Base-by-base conservation (phyloP, 2,888 invertebrate species). In the Sinopyrophorus schimmeli region DNA sequence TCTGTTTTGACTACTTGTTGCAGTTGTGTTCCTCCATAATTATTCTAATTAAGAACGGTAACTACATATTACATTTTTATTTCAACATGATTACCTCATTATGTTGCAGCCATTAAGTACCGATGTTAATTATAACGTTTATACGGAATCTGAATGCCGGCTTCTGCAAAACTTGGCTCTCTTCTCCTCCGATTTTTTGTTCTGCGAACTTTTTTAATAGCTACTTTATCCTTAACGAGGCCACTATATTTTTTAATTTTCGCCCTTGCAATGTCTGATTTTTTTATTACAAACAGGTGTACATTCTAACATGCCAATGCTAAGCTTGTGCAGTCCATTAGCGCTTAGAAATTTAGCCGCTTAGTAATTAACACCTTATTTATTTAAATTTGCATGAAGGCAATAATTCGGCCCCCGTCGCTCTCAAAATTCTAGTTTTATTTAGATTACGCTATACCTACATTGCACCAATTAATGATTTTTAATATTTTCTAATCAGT, bases 11-110 rank as follows among this genome's bases (percentile, higher is more conserved):
- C 24, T 24, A 41, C 41, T 41, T 32, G 31, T 41, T 41, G 32
- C 31, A 23, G 21, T 41, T 32, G 21, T 31, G 21, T 31, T 41
- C 21, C 23, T 31, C 10, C 7, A 32, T 31, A 32, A 41, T 41
- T 41, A 41, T 41, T 31, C 32, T 41, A 41, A 41, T 37, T 41
- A 32, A 24, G 10, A 18, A 15, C 17, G 10, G 9, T 28, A 27
- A 27, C 17, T 41, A 32, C 9, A 31, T 23, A 41, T 17, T 41
- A 24, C 15, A 41, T 41, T 30, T 41, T 41, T 23, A 24, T 32
- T 41, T 21, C 9, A 5, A 15, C 9, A n/a, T 41, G 32, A 41
- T 41, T 41, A 17, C 24, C 40, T 31, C 30, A 30, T 40, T 40
- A 40, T 28, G n/a, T 16, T n/a, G 9, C 17, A n/a, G 30, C 6